Base-by-base conservation (phyloP, 2,888 invertebrate genomes). In the Torymus aiolomorphi region DNA sequence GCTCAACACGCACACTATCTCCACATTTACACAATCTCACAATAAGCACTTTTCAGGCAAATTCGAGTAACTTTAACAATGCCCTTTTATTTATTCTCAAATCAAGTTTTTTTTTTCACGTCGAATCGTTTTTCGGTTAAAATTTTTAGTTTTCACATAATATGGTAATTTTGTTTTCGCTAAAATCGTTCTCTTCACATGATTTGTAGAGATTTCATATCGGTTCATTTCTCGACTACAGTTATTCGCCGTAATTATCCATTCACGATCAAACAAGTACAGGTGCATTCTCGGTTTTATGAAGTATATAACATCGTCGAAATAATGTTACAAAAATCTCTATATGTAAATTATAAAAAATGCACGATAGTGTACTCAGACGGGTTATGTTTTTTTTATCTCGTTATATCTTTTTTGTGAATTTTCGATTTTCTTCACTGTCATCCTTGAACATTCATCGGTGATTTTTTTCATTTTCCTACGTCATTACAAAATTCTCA, bases 1-100 rank as follows among this genome's bases (percentile, higher is more conserved):
- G 31, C 61, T 74, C 59, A 71, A 67, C 66, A 76, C 57, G 54
- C 71, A 75, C 62, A 42, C 42, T 42, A 1, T 42, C 56, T 59
- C 42, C 79, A 79, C 56, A 72, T 67, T 49, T 24, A 78, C 77
- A 78, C 80, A 80, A 42, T 77, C 74, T 80, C 76, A 70, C 77
- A 82, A 82, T 80, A 80, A 82, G 67, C 72, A 80, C 79, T 80
- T 80, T 18, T 31, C 77, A 82, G 76, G 65, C 80, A 78, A 82
- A 78, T 78, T 80, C 59, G 76, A 73, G 54, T 88, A 89, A 88
- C 88, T 88, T 88, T 86, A 89, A 88, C 88, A 89, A 89, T 89
- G 88, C 86, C 87, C 86, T 86, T 88, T 89, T 89, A 87, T 88
- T 87, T 84, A 83, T 83, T 77, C 83, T 85, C 84, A 83, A 83